These are phyloP conservation scores for Exephanes ischioxanthus DNA, from an alignment of 2,888 invertebrate species.

Conservation along the genomic window DNA sequence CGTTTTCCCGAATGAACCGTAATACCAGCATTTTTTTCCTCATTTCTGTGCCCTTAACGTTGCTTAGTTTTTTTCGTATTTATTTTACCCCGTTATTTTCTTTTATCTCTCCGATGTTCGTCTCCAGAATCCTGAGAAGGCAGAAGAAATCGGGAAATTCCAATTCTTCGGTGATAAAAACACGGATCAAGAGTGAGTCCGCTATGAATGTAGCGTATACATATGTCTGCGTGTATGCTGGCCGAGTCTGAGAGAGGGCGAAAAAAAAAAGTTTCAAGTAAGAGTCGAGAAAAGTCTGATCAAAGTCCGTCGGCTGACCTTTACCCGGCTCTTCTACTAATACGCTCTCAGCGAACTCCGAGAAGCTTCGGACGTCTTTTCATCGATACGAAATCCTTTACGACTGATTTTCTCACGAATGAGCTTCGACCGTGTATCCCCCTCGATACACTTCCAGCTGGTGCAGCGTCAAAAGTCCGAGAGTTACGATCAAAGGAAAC, in stretches of 20 bases:
- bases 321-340: conserved; percentile 38
- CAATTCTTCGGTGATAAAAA: conserved; percentile 25
- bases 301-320: conserved; percentile 28
- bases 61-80: conserved; percentile 1
- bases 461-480: background rate
- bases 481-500: background rate
- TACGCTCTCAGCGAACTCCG: conserved; percentile 14
- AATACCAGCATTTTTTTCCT: conserved; percentile 46
- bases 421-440: background rate
- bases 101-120: conserved; percentile 47
- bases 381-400: conserved; percentile 36
- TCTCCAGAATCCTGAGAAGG: conserved; percentile 10
- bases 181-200: conserved; percentile 24
- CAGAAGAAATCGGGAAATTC: conserved; percentile 47
- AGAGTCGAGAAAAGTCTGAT: conserved; percentile 29
- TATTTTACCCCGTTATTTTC: conserved; percentile 12
- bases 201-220: conserved; percentile 13
- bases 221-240: background rate
- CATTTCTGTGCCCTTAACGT: background rate
- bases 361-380: conserved; percentile 39
- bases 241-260: conserved; percentile 14
- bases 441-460: conserved; percentile 12
- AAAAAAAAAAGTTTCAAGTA: conserved; percentile 33
- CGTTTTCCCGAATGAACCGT: conserved; percentile 46
- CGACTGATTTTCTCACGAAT: conserved; percentile 16